phyloP scores from a whole-genome alignment of 1,140 invertebrate genomes.

The Mizuhopecten yessoensis region DNA sequence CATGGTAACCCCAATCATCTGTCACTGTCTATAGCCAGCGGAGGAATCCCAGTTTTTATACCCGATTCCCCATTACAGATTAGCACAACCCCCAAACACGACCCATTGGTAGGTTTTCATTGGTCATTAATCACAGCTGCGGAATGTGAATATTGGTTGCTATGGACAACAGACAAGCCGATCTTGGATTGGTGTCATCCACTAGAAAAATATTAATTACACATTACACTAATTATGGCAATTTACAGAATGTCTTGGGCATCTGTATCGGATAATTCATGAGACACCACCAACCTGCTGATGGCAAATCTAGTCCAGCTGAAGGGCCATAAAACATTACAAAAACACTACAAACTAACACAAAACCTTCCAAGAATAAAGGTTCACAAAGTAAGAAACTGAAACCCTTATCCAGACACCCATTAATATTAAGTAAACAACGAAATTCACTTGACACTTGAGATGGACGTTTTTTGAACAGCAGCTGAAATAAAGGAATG shows the following conservation, averaged over 20 bases:
- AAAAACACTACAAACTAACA: background rate
- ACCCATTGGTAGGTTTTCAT: background rate
- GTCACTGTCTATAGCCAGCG: background rate
- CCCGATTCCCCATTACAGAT: background rate
- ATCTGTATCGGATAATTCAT: background rate
- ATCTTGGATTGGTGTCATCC: background rate
- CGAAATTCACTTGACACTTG: background rate
- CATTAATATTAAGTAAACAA: slow-evolving; percentile 3
- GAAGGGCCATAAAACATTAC: background rate
- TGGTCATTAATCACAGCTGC: background rate
- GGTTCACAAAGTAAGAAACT: background rate
- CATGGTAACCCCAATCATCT: background rate
- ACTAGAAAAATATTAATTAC: background rate
- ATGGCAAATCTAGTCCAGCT: background rate
- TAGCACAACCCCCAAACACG: background rate
- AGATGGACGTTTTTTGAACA: background rate
- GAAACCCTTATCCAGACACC: background rate
- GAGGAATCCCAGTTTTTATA: background rate
- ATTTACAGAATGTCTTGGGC: background rate
- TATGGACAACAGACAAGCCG: background rate
- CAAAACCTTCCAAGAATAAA: too few relatives aligned
- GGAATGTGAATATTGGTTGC: slow-evolving; percentile 23
- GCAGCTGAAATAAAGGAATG: background rate
- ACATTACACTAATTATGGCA: background rate
- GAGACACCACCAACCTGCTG: background rate